phyloP scores from a whole-genome alignment of 2,113 vertebrate genomes.

The Myotis yumanensis region DNA sequence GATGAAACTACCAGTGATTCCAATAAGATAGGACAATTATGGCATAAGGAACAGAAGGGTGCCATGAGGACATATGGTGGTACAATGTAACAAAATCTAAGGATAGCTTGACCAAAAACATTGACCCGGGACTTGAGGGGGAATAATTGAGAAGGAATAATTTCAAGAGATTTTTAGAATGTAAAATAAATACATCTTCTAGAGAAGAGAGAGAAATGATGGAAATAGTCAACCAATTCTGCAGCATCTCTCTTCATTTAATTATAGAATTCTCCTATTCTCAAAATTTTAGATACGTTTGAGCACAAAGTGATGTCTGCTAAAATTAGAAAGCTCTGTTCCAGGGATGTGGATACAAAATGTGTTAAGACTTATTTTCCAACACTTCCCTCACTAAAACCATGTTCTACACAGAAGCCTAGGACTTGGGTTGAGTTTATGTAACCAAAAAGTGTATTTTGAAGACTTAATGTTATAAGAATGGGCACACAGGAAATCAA shows the following conservation, averaged over 20 bases:
- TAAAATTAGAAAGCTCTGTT: constrained; percentile 20
- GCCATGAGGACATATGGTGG: neutral
- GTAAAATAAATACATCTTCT: neutral
- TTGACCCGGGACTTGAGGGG: neutral
- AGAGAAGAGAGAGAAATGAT: neutral
- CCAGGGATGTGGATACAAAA: neutral
- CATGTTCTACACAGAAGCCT: neutral
- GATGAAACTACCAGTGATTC: neutral
- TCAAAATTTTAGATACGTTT: neutral
- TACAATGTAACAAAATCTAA: neutral
- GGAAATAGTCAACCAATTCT: neutral
- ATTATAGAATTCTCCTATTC: neutral
- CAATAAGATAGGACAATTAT: neutral
- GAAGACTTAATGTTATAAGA: neutral
- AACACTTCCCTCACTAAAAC: neutral
- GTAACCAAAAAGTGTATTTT: neutral
- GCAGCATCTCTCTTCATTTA: neutral
- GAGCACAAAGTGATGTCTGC: neutral
- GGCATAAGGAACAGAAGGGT: neutral
- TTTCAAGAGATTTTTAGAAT: neutral
- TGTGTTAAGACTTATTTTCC: neutral
- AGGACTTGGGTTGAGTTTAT: neutral
- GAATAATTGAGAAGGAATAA: neutral
- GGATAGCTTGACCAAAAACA: neutral
- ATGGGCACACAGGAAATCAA: neutral